Conservation (phyloP, 2,888 invertebrate species). For the Polydrusus cervinus region DNA sequence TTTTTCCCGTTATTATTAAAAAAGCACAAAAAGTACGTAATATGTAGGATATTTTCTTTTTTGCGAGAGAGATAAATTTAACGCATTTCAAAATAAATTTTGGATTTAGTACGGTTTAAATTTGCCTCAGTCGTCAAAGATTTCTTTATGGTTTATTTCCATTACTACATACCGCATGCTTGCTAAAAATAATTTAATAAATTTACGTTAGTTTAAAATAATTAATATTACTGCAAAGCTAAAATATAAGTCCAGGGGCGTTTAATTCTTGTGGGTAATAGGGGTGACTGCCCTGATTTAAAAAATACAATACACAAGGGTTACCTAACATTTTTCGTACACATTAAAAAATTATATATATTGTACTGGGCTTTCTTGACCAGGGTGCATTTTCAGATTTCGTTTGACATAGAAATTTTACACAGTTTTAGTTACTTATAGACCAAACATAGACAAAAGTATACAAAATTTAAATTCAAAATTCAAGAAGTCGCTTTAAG, state of each 20-base stretch:
- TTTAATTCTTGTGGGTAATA: no score
- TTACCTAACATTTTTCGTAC: no score
- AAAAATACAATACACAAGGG: no score
- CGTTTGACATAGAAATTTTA: no score
- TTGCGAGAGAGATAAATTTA: not conserved
- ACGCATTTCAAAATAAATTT: not conserved
- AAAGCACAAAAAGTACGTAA: conserved; percentile 2
- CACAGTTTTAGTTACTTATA: no score
- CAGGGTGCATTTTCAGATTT: no score
- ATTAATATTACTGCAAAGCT: not conserved
- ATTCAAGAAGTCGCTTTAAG: no score
- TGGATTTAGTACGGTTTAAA: conserved; percentile 4
- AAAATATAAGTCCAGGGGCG: not conserved
- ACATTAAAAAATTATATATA: no score
- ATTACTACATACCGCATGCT: not conserved
- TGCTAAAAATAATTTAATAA: conserved; percentile 2
- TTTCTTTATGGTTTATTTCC: conserved; percentile 2
- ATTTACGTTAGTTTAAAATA: not conserved
- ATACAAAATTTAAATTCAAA: no score
- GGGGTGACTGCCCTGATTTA: no score
- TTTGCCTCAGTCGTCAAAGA: not conserved
- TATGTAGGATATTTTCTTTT: not conserved
- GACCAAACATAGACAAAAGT: no score
- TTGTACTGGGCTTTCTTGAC: no score
- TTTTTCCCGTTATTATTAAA: not conserved